Evolutionary conservation across 2,113 vertebrate genomes (phyloP), one percentile per base, ranked within the genome.

Genomic region (Melanotaenia duboulayi): DNA sequence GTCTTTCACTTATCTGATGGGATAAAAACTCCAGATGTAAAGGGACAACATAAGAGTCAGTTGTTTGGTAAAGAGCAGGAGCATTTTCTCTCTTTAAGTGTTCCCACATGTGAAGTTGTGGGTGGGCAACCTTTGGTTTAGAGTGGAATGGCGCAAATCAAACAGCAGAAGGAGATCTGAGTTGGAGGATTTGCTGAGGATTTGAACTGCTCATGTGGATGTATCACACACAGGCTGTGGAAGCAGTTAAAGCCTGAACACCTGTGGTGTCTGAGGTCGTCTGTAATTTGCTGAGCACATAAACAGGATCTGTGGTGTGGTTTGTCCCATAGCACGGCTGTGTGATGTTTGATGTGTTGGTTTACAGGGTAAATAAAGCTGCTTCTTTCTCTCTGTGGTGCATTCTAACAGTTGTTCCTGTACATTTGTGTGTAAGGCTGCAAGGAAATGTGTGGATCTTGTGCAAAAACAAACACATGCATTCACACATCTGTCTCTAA

Each of bases 51-150:
- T 20, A 16, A 44, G 13, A 73, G 44, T 50, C 55, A 42, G 17
- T 20, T 48, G 14, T 71, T 69, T 25, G 74, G 62, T 32, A 58
- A 69, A 24, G 4, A 42, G 35, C 74, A 16, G 13, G 64, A 62
- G 37, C 50, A 54, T 64, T 63, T 67, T 62, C 60, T 49, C 68
- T 35, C 16, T 64, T 2, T 75, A 86, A 90, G 60, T 78, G 80
- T 73, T 88, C 58, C 86, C 88, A 90, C 77, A 81, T 85, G 88
- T 88, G 46, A 61, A 70, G 37, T 28, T 35, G 77, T 79, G 86
- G 81, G 83, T 87, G 85, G 83, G 76, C 81, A 65, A 44, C 51
- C 19, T 58, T 81, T 51, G 54, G 61, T 55, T 68, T 55, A 17
- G 55, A 35, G 63, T 61, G 70, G 60, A 78, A 2, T 72, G 55